Conservation (phyloP, 2,113 vertebrate genomes). For the Regulus satrapa region DNA sequence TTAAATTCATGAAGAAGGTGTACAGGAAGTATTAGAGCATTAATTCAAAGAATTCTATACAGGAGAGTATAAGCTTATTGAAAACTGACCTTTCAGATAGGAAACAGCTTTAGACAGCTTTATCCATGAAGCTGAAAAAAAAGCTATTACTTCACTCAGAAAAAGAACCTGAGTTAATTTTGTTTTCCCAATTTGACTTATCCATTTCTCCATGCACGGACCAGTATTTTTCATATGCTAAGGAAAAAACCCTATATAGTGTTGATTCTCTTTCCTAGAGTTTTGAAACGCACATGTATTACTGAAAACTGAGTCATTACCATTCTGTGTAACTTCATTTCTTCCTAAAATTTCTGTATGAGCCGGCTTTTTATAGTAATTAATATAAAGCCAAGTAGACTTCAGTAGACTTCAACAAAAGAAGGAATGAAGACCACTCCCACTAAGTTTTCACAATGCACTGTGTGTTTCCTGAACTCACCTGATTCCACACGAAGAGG, state of each 20-base stretch:
- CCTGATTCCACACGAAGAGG: slow-evolving; percentile 57
- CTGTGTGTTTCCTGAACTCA: slow-evolving; percentile 29
- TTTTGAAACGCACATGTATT: not conserved
- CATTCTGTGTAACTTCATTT: not conserved
- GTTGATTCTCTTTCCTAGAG: not conserved
- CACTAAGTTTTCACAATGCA: not conserved
- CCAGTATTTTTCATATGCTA: not conserved
- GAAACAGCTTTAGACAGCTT: not conserved
- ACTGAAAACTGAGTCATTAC: not conserved
- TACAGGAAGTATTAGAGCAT: not conserved
- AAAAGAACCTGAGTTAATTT: not conserved
- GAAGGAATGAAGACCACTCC: not conserved
- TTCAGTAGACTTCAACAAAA: not conserved
- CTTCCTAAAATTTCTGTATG: not conserved
- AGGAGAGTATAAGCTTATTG: not conserved
- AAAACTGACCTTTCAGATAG: not conserved
- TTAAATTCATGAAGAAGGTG: not conserved
- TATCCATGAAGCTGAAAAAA: not conserved
- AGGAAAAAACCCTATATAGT: not conserved
- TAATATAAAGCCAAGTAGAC: not conserved
- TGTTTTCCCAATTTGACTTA: not conserved
- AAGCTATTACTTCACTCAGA: not conserved
- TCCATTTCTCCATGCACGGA: not conserved
- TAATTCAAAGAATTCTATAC: not conserved
- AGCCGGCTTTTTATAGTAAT: not conserved